phyloP scores from a whole-genome alignment of 2,888 invertebrate species.

The Thumatha senex region DNA sequence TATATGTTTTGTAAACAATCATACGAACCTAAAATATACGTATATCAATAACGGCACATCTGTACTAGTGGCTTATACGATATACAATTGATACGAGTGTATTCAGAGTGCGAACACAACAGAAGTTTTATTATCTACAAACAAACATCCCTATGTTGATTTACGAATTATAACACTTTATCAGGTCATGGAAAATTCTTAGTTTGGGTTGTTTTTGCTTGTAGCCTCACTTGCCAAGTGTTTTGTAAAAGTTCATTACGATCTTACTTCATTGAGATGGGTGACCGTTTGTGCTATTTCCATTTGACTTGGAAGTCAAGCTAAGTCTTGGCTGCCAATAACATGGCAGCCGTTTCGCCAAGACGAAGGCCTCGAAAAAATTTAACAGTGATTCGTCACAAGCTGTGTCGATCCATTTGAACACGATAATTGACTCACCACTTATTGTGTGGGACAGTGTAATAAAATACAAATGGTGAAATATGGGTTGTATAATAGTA shows the following conservation, averaged over 20 bases:
- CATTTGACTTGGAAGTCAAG: too few relatives aligned
- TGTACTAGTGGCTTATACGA: neutral
- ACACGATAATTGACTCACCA: too few relatives aligned
- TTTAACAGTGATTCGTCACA: too few relatives aligned
- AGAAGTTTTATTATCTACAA: slow-evolving; percentile 28
- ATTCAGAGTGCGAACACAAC: slow-evolving; percentile 20
- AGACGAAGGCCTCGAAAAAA: too few relatives aligned
- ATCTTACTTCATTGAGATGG: neutral
- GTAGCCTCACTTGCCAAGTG: too few relatives aligned
- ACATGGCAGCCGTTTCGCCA: too few relatives aligned
- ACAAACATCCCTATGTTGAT: slow-evolving; percentile 27
- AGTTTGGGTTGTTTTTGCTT: neutral
- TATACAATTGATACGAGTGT: too few relatives aligned
- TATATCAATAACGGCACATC: slow-evolving; percentile 2
- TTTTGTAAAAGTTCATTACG: neutral
- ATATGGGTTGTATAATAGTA: too few relatives aligned
- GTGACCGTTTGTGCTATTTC: neutral
- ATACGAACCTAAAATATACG: slow-evolving; percentile 5
- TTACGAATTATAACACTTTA: neutral
- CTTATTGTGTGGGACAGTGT: too few relatives aligned
- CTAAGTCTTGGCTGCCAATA: too few relatives aligned
- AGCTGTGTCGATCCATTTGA: too few relatives aligned
- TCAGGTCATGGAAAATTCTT: neutral
- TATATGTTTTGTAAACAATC: slow-evolving; percentile 3
- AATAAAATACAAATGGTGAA: too few relatives aligned